Evolutionary conservation across 2,797 vertebrate species (phyloP).

Genomic region (Linurgus olivaceus): DNA sequence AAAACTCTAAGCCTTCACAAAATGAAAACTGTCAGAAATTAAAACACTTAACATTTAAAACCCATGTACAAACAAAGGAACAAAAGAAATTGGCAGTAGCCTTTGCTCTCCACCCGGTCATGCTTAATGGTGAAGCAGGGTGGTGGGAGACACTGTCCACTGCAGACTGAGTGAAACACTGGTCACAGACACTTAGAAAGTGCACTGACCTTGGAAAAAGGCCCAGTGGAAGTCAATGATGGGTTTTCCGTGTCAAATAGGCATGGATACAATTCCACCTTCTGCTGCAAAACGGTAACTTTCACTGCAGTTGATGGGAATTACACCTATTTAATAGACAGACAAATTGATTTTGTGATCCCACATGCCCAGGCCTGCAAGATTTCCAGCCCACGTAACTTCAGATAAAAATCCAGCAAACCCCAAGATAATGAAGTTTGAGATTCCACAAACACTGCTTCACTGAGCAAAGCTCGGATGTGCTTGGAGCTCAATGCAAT

Average conservation of each 20-base stretch:
- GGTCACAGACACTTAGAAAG: neutral
- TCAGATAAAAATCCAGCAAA: constrained; percentile 45
- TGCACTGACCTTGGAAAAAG: neutral
- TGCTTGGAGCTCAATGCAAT: neutral
- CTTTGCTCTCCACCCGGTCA: neutral
- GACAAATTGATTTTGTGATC: constrained; percentile 47
- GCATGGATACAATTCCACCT: constrained; percentile 3
- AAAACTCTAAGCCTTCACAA: neutral
- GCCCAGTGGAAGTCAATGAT: neutral
- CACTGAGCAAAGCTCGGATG: neutral
- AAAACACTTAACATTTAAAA: neutral
- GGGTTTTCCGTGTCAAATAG: neutral
- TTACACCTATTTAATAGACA: constrained; percentile 52
- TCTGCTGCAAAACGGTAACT: neutral
- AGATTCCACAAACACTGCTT: constrained; percentile 29
- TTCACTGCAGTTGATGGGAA: neutral
- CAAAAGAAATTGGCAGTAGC: neutral
- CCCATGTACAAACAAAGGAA: neutral
- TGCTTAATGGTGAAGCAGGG: neutral
- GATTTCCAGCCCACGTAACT: constrained; percentile 28
- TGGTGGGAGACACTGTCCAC: neutral
- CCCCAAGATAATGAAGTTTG: constrained; percentile 24
- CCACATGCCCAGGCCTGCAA: neutral
- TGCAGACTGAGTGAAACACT: neutral
- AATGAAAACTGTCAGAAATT: neutral